Percentiles rank a stretch among this genome's conserved stretches.
Conservation (phyloP, 2,888 invertebrate genomes). For the Salpingus planirostris region DNA sequence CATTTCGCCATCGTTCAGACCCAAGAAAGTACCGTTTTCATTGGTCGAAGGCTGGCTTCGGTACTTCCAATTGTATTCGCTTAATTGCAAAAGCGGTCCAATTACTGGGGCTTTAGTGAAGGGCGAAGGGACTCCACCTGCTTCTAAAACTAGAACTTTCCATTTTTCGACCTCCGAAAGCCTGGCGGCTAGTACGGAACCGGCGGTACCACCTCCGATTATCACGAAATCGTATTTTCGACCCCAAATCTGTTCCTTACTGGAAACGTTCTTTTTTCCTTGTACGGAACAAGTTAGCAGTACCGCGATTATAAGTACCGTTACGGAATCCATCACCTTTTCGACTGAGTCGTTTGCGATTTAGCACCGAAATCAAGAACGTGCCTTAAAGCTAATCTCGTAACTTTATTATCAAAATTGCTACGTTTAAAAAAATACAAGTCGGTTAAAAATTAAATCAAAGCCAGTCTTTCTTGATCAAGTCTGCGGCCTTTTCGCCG, state of each 20-base stretch:
- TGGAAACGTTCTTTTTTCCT: too few species aligned
- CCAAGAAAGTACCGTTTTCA: conserved; percentile 12
- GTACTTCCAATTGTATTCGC: conserved; percentile 38
- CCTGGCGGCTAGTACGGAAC: conserved; percentile 19
- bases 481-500: conserved; percentile 61
- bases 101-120: neutral
- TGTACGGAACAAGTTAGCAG: too few species aligned
- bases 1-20: conserved; percentile 25
- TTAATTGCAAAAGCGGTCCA: neutral
- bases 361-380: too few species aligned
- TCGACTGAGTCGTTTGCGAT: too few species aligned
- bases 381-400: too few species aligned
- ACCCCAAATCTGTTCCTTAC: too few species aligned
- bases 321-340: too few species aligned
- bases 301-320: too few species aligned
- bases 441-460: too few species aligned
- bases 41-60: conserved; percentile 29
- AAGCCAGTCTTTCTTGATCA: conserved; percentile 53
- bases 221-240: conserved; percentile 30
- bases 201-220: conserved; percentile 47
- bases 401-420: too few species aligned
- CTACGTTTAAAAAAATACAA: neutral
- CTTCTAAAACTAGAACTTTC: conserved; percentile 20
- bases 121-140: conserved; percentile 28
- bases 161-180: conserved; percentile 18